Percentiles rank a stretch among this genome's conserved stretches.
Evolutionary conservation across 2,888 invertebrate species (phyloP).

Genomic region (Leucophora obtusa): DNA sequence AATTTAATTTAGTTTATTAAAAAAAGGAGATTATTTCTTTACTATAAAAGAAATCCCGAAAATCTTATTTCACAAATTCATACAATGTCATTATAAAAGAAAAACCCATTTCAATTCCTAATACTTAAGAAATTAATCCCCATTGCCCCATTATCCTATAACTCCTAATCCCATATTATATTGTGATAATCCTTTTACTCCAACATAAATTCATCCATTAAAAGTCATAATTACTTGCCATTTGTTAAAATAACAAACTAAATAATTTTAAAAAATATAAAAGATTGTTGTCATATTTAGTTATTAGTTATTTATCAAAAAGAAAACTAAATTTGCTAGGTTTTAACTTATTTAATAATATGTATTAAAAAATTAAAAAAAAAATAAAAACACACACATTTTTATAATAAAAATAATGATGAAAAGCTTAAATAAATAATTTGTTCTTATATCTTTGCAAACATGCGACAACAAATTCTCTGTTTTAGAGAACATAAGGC

Average conservation of each 20-base stretch:
- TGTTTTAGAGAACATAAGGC: too few species aligned
- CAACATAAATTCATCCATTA: not conserved
- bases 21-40: not conserved
- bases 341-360: conserved; percentile 55
- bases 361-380: conserved; percentile 24
- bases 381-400: not conserved
- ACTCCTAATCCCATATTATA: not conserved
- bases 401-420: conserved; percentile 25
- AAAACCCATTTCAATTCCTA: conserved; percentile 4
- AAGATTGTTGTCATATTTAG: conserved; percentile 48
- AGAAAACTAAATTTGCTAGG: conserved; percentile 32
- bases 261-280: conserved; percentile 37
- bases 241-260: conserved; percentile 25
- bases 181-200: not conserved
- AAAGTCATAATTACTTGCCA: conserved; percentile 25
- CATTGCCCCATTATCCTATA: not conserved
- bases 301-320: conserved; percentile 61
- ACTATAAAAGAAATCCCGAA: not conserved
- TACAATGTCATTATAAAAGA: conserved; percentile 4
- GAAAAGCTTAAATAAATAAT: not conserved
- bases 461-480: too few species aligned
- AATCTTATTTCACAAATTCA: conserved; percentile 4
- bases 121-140: not conserved
- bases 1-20: not conserved
- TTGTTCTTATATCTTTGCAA: not conserved